phyloP scores from a whole-genome alignment of 2,888 invertebrate species.

The Bimastos eiseni region DNA sequence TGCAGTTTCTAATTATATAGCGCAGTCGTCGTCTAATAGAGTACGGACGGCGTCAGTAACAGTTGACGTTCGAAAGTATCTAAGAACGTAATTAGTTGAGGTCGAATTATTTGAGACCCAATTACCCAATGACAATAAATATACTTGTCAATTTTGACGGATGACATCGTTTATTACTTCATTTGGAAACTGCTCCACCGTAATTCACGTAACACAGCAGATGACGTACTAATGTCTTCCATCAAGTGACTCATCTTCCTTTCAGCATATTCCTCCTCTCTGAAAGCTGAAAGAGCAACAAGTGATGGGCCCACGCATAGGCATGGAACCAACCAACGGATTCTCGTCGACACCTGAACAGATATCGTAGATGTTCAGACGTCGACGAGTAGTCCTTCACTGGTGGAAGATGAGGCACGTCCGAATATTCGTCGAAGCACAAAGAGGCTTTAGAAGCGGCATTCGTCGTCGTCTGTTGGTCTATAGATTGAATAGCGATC shows the following conservation, averaged over 20 bases:
- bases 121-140: neutral
- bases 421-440: too few species aligned
- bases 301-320: too few species aligned
- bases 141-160: neutral
- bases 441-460: too few species aligned
- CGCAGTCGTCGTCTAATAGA: neutral
- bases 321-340: too few species aligned
- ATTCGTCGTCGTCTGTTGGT: too few species aligned
- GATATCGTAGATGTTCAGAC: too few species aligned
- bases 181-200: neutral
- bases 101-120: neutral
- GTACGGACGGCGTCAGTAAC: neutral
- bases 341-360: too few species aligned
- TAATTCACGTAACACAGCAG: neutral
- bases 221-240: neutral
- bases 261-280: neutral
- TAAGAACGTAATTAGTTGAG: neutral
- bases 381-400: too few species aligned
- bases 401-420: too few species aligned
- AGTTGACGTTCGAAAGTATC: neutral
- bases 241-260: neutral
- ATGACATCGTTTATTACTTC: neutral
- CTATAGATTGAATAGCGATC: too few species aligned
- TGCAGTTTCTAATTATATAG: too few species aligned
- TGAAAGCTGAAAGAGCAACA: too few species aligned